These are phyloP conservation scores for Arvicola amphibius DNA, from an alignment of 2,797 vertebrate genomes.

Conservation along the genomic window DNA sequence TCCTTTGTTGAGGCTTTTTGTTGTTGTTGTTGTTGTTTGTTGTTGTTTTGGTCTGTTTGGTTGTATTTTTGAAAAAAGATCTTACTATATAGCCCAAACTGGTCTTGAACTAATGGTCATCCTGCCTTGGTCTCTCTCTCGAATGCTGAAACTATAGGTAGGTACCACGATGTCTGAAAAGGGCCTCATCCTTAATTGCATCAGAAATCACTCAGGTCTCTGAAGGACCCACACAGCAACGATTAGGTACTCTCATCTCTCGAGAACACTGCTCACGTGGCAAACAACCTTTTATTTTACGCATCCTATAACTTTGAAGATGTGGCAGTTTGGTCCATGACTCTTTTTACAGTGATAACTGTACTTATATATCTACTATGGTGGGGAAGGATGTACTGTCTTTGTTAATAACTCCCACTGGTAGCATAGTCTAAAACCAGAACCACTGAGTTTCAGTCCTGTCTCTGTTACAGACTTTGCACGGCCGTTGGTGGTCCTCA, in stretches of 20 bases:
- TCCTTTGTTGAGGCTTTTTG: background rate
- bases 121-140: background rate
- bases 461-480: background rate
- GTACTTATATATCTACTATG: background rate
- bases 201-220: background rate
- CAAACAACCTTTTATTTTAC: background rate
- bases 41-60: background rate
- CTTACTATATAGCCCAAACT: background rate
- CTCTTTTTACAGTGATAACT: background rate
- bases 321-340: background rate
- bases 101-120: background rate
- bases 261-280: background rate
- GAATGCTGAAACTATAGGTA: background rate
- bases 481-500: background rate
- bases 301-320: background rate
- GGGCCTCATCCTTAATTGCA: background rate
- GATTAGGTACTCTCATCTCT: background rate
- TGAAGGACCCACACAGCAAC: background rate
- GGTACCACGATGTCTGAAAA: background rate
- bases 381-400: background rate
- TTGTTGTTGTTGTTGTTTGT: background rate
- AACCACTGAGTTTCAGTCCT: background rate
- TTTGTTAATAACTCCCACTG: background rate
- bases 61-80: background rate
- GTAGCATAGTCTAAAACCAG: background rate